A percentile compares a stretch with the other conserved stretches of the same genome.
Evolutionary conservation across 2,113 vertebrate species (phyloP).

Genomic region (Thamnaconus septentrionalis): DNA sequence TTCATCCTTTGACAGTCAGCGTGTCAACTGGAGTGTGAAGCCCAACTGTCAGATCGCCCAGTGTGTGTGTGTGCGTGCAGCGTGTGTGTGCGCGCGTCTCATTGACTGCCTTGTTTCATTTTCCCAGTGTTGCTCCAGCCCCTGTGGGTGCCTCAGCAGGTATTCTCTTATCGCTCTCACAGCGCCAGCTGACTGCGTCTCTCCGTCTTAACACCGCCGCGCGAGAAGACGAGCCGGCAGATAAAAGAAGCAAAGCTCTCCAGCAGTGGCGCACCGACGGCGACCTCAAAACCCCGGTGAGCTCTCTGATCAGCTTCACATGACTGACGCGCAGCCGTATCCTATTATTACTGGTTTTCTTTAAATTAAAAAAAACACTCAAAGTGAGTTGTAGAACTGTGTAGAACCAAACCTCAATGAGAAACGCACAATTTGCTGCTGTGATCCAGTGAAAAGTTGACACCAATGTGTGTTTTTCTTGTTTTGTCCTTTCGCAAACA

Average conservation of each 20-base stretch:
- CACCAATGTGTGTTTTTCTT: no score
- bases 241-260: slow-evolving; percentile 62
- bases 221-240: slow-evolving; percentile 69
- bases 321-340: slow-evolving; percentile 3
- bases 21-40: slow-evolving; percentile 71
- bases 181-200: slow-evolving; percentile 62
- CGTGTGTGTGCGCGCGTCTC: slow-evolving; percentile 42
- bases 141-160: slow-evolving; percentile 69
- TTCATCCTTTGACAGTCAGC: slow-evolving; percentile 66
- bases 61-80: slow-evolving; percentile 26
- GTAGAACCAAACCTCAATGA: background rate
- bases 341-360: no score
- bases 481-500: background rate
- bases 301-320: slow-evolving; percentile 21
- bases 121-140: slow-evolving; percentile 58
- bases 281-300: background rate
- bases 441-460: no score
- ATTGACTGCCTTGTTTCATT: slow-evolving; percentile 59
- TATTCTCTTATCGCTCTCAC: slow-evolving; percentile 67
- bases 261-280: slow-evolving; percentile 30
- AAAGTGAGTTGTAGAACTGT: no score
- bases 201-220: slow-evolving; percentile 75
- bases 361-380: no score
- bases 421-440: no score
- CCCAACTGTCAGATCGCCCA: slow-evolving; percentile 50